Evolutionary conservation across 2,113 vertebrate species (phyloP).

Genomic region (Nerophis ophidion): DNA sequence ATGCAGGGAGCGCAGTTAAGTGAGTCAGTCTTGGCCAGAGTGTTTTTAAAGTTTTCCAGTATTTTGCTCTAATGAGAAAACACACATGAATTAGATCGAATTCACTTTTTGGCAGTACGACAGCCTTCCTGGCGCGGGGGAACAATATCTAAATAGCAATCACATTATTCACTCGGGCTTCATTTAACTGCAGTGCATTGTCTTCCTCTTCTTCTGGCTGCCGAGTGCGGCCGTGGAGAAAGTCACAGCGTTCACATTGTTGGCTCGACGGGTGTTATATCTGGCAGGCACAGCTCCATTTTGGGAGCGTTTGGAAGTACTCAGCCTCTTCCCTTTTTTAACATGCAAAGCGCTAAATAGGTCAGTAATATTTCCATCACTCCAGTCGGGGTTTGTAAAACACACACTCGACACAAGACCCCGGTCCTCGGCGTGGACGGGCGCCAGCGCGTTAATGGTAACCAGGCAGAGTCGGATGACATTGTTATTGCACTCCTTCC

Average conservation of each 20-base stretch:
- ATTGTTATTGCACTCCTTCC: conserved; percentile 70
- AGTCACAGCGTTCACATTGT: conserved; percentile 57
- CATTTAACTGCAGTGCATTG: conserved; percentile 64
- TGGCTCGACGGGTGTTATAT: conserved; percentile 57
- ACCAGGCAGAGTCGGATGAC: conserved; percentile 66
- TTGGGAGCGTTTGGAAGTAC: conserved; percentile 35
- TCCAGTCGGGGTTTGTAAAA: conserved; percentile 55
- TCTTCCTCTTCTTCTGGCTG: conserved; percentile 55
- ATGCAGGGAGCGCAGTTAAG: conserved; percentile 42
- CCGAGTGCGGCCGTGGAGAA: conserved; percentile 52
- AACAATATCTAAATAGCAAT: conserved; percentile 66
- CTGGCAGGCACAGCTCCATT: conserved; percentile 58
- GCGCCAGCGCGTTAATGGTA: conserved; percentile 63
- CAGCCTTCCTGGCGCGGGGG: conserved; percentile 55
- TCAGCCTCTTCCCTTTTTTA: conserved; percentile 40
- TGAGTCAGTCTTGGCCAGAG: conserved; percentile 47
- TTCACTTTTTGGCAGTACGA: conserved; percentile 57
- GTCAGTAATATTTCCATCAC: conserved; percentile 58
- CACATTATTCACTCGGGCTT: conserved; percentile 60
- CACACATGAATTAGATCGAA: conserved; percentile 53
- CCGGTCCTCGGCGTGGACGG: conserved; percentile 61
- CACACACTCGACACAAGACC: conserved; percentile 40
- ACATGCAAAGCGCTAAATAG: conserved; percentile 62
- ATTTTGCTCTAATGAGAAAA: conserved; percentile 50
- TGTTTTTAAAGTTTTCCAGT: conserved; percentile 42